phyloP scores from a whole-genome alignment of 2,113 vertebrate species.

The Camelus bactrianus region DNA sequence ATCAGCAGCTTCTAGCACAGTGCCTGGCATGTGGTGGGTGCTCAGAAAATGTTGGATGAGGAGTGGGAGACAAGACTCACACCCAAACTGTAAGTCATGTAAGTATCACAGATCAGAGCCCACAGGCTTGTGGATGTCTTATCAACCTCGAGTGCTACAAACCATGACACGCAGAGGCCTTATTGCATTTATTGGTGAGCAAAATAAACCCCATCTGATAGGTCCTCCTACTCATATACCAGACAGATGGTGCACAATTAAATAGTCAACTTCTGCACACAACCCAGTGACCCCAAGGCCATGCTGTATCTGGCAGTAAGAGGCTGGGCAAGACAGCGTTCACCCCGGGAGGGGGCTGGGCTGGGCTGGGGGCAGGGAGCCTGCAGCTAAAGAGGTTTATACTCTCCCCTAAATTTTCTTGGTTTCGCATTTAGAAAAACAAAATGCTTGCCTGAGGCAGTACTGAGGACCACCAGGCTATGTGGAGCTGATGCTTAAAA shows the following conservation, averaged over 20 bases:
- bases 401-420: conserved; percentile 3
- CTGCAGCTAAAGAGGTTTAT: not conserved
- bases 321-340: not conserved
- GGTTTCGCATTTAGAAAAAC: conserved; percentile 56
- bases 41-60: not conserved
- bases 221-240: not conserved
- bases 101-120: not conserved
- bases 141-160: not conserved
- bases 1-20: not conserved
- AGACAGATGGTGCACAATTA: not conserved
- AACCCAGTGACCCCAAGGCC: not conserved
- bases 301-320: not conserved
- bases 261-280: not conserved
- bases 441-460: conserved; percentile 48
- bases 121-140: not conserved
- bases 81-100: not conserved
- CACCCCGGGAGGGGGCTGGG: no score
- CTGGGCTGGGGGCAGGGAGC: not conserved
- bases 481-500: not conserved
- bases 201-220: not conserved
- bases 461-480: not conserved
- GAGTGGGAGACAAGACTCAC: not conserved
- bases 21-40: not conserved
- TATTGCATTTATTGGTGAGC: conserved; percentile 16
- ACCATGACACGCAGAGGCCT: not conserved